These are phyloP conservation scores for Amazonetta brasiliensis DNA, from an alignment of 2,797 vertebrate genomes.

Conservation along the genomic window DNA sequence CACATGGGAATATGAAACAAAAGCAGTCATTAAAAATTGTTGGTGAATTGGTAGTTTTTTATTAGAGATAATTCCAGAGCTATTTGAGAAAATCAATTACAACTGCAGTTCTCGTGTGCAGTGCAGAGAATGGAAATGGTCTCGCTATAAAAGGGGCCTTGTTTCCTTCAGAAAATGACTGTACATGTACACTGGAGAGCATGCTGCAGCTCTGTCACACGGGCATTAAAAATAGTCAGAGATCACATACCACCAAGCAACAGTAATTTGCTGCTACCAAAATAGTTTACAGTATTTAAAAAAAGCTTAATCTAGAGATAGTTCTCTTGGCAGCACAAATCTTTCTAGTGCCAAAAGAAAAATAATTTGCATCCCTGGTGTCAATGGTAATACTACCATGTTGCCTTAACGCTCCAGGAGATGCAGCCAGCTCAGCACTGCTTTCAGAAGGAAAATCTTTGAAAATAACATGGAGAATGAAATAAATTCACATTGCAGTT, in stretches of 20 bases:
- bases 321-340: conserved; percentile 69
- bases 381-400: conserved; percentile 61
- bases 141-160: conserved; percentile 9
- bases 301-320: conserved; percentile 73
- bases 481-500: conserved; percentile 39
- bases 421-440: conserved; percentile 48
- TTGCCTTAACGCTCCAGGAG: conserved; percentile 56
- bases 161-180: conserved; percentile 31
- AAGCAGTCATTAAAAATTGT: conserved; percentile 67
- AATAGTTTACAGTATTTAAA: conserved; percentile 76
- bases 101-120: conserved; percentile 19
- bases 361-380: conserved; percentile 72
- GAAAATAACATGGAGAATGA: conserved; percentile 1
- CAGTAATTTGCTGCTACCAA: conserved; percentile 67
- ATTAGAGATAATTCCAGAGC: conserved; percentile 58
- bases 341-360: conserved; percentile 66
- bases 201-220: not conserved
- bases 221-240: conserved; percentile 68
- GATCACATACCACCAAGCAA: conserved; percentile 56
- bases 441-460: conserved; percentile 6
- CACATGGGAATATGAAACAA: conserved; percentile 59
- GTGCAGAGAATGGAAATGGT: conserved; percentile 30
- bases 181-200: conserved; percentile 12
- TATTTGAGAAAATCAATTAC: conserved; percentile 45
- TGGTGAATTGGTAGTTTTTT: conserved; percentile 53